Conservation (phyloP, 2,888 invertebrate genomes). For the Torymus auratus region DNA sequence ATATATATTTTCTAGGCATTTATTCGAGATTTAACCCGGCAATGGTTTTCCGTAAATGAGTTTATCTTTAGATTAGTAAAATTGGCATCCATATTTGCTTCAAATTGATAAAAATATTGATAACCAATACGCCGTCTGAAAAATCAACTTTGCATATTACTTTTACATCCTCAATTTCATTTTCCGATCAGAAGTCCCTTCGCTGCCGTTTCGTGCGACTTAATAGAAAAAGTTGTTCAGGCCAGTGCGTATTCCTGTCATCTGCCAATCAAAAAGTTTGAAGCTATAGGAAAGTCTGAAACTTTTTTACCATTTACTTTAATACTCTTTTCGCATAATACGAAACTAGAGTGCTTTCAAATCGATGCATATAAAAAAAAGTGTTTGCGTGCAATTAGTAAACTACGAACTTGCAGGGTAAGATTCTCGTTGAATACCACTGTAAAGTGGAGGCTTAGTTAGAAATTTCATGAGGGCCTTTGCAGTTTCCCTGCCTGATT, state of each 20-base stretch:
- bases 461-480: too few species aligned
- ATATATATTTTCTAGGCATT: too few species aligned
- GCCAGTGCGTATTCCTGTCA: neutral
- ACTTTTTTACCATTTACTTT: neutral
- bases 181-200: slow-evolving; percentile 7
- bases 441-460: too few species aligned
- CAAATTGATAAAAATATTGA: neutral
- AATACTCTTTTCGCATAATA: neutral
- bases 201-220: slow-evolving; percentile 11
- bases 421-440: too few species aligned
- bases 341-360: neutral
- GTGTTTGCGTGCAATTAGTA: too few species aligned
- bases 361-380: too few species aligned
- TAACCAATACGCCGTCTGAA: neutral
- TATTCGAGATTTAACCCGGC: too few species aligned
- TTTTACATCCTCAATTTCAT: slow-evolving; percentile 31
- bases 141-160: slow-evolving; percentile 17
- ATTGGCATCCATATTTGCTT: too few species aligned
- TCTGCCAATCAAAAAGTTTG: slow-evolving; percentile 21
- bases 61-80: too few species aligned
- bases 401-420: too few species aligned
- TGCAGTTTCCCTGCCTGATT: too few species aligned
- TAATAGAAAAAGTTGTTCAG: slow-evolving; percentile 43
- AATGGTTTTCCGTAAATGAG: too few species aligned
- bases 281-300: neutral